Evolutionary conservation across 2,113 vertebrate genomes (phyloP).

Genomic region (Heptranchias perlo): DNA sequence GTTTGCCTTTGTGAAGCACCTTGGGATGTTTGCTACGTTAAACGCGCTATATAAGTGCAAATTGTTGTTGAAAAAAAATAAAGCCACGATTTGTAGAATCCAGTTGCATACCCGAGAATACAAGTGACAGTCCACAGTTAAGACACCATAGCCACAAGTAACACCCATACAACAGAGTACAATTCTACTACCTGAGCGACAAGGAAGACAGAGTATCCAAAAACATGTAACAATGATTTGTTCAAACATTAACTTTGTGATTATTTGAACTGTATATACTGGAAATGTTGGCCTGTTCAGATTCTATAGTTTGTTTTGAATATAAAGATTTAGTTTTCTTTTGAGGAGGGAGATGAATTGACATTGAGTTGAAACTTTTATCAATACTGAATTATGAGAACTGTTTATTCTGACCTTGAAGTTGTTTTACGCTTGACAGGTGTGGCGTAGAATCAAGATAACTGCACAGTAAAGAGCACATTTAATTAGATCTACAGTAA

Average conservation of each 20-base stretch:
- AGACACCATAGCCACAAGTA: too few species aligned
- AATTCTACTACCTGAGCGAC: too few species aligned
- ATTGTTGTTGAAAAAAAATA: too few species aligned
- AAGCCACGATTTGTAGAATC: too few species aligned
- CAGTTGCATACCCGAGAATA: too few species aligned
- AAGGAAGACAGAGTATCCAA: not conserved
- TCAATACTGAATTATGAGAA: not conserved
- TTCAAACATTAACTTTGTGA: not conserved
- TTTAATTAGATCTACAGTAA: not conserved
- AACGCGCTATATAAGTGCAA: too few species aligned
- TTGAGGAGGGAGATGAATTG: not conserved
- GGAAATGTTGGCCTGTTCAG: not conserved
- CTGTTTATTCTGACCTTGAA: constrained; percentile 10
- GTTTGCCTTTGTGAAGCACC: too few species aligned
- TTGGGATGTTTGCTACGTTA: too few species aligned
- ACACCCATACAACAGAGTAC: too few species aligned
- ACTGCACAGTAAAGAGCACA: not conserved
- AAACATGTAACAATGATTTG: not conserved
- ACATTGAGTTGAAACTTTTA: not conserved
- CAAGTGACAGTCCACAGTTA: too few species aligned
- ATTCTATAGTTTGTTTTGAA: not conserved
- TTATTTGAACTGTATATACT: not conserved
- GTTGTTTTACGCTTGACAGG: not conserved
- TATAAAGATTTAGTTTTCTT: not conserved
- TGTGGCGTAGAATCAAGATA: not conserved